Conservation (phyloP, 2,888 invertebrate species). For the Heliconius sara region DNA sequence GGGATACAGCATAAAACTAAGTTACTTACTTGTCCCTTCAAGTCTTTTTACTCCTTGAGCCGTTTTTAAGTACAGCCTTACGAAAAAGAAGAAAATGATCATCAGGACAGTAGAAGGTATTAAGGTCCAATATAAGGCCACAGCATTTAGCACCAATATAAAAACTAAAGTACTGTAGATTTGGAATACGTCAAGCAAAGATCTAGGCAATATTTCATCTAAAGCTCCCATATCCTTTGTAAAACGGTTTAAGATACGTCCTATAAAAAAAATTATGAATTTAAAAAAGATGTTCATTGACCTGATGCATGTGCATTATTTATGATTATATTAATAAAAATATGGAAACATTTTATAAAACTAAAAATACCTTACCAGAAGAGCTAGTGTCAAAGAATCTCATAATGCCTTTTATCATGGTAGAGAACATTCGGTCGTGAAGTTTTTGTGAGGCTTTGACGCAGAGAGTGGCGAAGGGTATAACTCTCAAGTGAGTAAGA, state of each 20-base stretch:
- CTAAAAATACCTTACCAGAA: constrained; percentile 68
- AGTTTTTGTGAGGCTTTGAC: constrained; percentile 87
- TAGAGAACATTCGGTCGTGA: constrained; percentile 88
- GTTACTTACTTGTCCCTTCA: constrained; percentile 85
- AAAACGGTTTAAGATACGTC: constrained; percentile 90
- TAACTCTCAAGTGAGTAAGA: constrained; percentile 84
- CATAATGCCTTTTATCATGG: constrained; percentile 78
- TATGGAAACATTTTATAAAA: background rate
- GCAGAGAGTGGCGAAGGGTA: constrained; percentile 86
- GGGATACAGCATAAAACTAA: too few relatives aligned
- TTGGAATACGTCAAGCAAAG: constrained; percentile 87
- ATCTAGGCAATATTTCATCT: constrained; percentile 90
- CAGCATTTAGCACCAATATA: constrained; percentile 85
- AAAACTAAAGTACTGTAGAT: constrained; percentile 79
- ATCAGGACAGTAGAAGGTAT: constrained; percentile 84
- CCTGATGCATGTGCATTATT: background rate
- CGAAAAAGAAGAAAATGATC: constrained; percentile 83
- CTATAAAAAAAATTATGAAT: constrained; percentile 59
- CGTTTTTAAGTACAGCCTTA: constrained; percentile 86
- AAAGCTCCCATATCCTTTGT: constrained; percentile 93
- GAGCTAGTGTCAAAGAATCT: constrained; percentile 94
- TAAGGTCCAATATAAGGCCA: constrained; percentile 85
- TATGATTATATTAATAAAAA: background rate
- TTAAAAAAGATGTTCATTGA: background rate
- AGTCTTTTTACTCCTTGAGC: constrained; percentile 88